Percentiles rank a stretch among this genome's conserved stretches.
These are phyloP conservation scores for Acanthiza pusilla DNA, from an alignment of 2,797 vertebrate species.

Conservation along the genomic window DNA sequence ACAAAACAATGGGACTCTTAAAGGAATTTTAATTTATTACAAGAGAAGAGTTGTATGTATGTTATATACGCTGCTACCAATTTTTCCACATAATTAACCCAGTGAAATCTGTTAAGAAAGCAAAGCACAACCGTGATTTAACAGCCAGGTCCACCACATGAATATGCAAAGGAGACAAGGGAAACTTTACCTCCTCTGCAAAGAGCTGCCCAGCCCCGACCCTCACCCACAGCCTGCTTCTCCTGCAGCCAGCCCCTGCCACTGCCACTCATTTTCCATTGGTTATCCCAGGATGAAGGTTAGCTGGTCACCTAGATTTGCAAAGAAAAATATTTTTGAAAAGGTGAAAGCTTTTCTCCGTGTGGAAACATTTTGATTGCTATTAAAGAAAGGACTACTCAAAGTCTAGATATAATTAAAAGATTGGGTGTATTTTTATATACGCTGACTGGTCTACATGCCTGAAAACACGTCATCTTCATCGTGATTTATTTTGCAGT, in stretches of 20 bases:
- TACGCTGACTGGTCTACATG: neutral
- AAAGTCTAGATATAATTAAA: slow-evolving; percentile 15
- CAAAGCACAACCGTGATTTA: neutral
- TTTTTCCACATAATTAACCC: neutral
- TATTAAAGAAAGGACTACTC: neutral
- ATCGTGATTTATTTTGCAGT: neutral
- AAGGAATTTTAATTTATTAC: neutral
- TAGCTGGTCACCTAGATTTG: neutral
- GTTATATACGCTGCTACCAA: neutral
- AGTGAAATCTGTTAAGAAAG: slow-evolving; percentile 2
- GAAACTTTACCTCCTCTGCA: slow-evolving; percentile 5
- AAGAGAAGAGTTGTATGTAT: neutral
- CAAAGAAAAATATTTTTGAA: neutral
- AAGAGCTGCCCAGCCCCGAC: neutral
- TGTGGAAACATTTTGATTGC: neutral
- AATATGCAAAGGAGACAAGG: neutral
- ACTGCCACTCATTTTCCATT: neutral
- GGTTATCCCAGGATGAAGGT: rapidly evolving
- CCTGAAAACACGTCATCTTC: neutral
- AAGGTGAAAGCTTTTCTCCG: neutral
- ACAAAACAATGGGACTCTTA: neutral
- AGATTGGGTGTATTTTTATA: neutral
- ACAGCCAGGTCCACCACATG: neutral
- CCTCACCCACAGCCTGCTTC: neutral
- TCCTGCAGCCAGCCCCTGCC: neutral